Base-by-base conservation (phyloP, 1,140 invertebrate genomes). In the Zophobas morio region DNA sequence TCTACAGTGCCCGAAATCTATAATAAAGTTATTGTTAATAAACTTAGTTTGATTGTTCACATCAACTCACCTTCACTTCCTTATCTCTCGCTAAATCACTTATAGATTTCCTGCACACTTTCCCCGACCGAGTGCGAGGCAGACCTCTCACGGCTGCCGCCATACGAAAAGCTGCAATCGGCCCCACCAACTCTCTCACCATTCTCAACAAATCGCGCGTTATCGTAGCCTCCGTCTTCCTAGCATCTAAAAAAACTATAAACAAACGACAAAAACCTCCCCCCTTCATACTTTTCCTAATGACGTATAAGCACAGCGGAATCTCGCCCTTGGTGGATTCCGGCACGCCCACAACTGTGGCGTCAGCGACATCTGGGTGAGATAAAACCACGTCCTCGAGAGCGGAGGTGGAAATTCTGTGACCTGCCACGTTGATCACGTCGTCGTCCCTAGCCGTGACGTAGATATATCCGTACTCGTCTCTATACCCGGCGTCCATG, bases 381-480 rank as follows among this genome's bases (percentile, higher is more conserved):
- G 93, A 89, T 5, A 98, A 84, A 4, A 98, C 90, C 0, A 96
- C 95, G 86, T 98, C 96, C 85, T 98, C 97, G 4, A 99, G 84
- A 0, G 94, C 94, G 0, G 94, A 91, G 0, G 96, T 96, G 0
- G 95, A 96, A 6, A 99, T 87, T 53, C 96, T 88, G 84, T 98
- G 96, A 0, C 97, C 96, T 1, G 97, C 94, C 0, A 98, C 96
- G 84, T 98, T 98, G 73, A 99, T 98, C n/a, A 99, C 93, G 86
- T 99, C 97, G 87, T 99, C 97, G 73, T 95, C 95, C 34, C 97
- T 88, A 0, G 96, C 94, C 39, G 96, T 95, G 0, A 98, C 95
- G 83, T 94, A 95, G 0, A 98, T 89, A 74, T 96, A 95, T 1
- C 96, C 96, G 77, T 93, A 91, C 70, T 94, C 90, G 82, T 97